Evolutionary conservation across 2,113 vertebrate species (phyloP), one percentile per base, ranked within the genome.

Genomic region (Larimichthys crocea): DNA sequence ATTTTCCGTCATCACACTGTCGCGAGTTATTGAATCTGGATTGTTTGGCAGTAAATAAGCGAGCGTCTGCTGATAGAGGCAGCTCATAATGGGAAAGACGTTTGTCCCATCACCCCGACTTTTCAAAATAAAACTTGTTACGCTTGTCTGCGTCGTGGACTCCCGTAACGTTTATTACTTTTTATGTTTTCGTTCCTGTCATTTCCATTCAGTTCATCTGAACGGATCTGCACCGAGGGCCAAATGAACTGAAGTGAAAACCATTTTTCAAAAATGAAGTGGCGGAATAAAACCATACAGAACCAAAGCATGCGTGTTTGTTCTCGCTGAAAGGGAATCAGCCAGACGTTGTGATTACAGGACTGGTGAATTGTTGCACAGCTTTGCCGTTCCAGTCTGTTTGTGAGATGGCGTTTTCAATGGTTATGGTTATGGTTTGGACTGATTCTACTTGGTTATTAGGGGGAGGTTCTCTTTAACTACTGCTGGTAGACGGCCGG

Each of bases 31-130:
- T 42, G 16, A 22, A 31, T 46, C 0, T 44, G 61, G 10, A 11
- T 74, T 8, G 35, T 81, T 68, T 57, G 42, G 31, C 61, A 77
- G 55, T 71, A 68, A 49, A 40, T 44, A 57, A 57, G 12, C 14
- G 26, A 10, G 15, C 20, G 16, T 50, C 48, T 19, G 44, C 40
- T 49, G 22, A 22, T 55, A 53, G 50, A 48, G 24, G 44, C 74
- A 61, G 74, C 19, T 74, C 10, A 3, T 60, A 40, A 52, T 71
- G 19, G 40, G 65, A 61, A 49, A 49, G 40, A 26, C 31, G 42
- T 65, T 77, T 70, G 67, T 62, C 62, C 15, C 59, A 64, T 79
- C 19, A 11, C 17, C 19, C 26, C 24, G 22, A 56, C 35, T 60
- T 31, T 55, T 63, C n/a, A n/a, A 64, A 65, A 46, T 56, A 53